Conservation (phyloP, 1,140 invertebrate species). For the Drosophila nannoptera region DNA sequence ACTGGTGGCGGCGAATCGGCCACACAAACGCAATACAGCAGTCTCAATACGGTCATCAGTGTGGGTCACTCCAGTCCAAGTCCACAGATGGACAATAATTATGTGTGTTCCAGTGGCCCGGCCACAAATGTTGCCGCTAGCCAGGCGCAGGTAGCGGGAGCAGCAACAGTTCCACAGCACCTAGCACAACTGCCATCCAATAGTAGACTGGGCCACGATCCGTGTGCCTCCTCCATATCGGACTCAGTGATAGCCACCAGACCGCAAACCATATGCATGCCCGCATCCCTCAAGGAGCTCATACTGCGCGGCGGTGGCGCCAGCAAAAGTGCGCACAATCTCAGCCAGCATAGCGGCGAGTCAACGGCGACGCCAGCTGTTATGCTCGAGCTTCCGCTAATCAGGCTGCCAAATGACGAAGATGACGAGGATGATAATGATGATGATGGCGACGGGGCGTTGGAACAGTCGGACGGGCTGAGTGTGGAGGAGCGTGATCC, state of each 20-base stretch:
- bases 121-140: conserved; percentile 14
- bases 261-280: conserved; percentile 72
- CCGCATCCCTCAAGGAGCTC: conserved; percentile 69
- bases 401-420: conserved; percentile 62
- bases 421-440: conserved; percentile 32
- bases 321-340: conserved; percentile 64
- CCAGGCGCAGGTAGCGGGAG: conserved; percentile 3
- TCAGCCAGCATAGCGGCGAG: conserved; percentile 44
- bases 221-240: conserved; percentile 71
- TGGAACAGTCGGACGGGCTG: not conserved
- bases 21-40: conserved; percentile 72
- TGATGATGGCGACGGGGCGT: not conserved
- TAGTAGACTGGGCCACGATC: conserved; percentile 63
- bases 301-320: conserved; percentile 59
- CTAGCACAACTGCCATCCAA: conserved; percentile 76
- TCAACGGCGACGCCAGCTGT: conserved; percentile 60
- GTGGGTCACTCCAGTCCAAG: conserved; percentile 64
- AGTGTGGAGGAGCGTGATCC: conserved; percentile 61
- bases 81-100: conserved; percentile 61
- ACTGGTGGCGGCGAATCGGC: conserved; percentile 54
- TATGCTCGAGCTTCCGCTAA: conserved; percentile 77
- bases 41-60: conserved; percentile 73
- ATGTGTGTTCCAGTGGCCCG: conserved; percentile 29
- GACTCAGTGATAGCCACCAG: conserved; percentile 67
- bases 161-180: conserved; percentile 23